Conservation (phyloP, 2,113 vertebrate species). For the Sterrhoptilus dennistouni region DNA sequence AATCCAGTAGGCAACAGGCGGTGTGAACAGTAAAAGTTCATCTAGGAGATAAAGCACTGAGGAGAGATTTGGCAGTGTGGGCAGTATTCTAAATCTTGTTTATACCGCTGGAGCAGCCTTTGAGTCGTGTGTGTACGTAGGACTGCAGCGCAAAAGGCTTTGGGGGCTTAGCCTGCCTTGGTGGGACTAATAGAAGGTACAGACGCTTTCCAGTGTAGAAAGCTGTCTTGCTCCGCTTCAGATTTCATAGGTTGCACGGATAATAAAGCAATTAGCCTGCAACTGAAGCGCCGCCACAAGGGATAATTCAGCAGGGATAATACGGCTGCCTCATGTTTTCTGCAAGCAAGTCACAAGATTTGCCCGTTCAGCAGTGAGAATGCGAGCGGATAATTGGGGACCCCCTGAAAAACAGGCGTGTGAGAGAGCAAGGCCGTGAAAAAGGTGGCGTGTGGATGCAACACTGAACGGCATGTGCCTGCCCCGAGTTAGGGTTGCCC, state of each 20-base stretch:
- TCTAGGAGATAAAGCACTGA: not conserved
- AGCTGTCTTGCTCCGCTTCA: not conserved
- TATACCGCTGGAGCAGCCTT: not conserved
- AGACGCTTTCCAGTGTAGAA: rapidly evolving
- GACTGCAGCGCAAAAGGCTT: not conserved
- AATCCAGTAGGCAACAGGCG: not conserved
- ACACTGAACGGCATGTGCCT: not conserved
- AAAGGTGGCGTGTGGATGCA: not conserved
- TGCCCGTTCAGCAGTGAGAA: not conserved
- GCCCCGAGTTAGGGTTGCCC: not conserved
- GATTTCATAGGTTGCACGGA: not conserved
- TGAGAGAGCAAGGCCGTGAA: not conserved
- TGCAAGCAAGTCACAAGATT: not conserved
- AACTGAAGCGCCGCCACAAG: rapidly evolving
- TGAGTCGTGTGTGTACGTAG: not conserved
- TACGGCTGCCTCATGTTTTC: not conserved
- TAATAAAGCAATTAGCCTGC: not conserved
- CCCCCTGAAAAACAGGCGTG: not conserved
- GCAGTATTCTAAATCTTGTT: not conserved
- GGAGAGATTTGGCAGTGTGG: not conserved
- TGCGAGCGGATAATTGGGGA: rapidly evolving
- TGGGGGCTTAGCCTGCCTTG: rapidly evolving
- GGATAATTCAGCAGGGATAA: not conserved
- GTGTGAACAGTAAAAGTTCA: not conserved
- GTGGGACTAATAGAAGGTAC: not conserved